These are phyloP conservation scores for Carcharodon carcharias DNA, from an alignment of 2,797 vertebrate species.

Conservation along the genomic window DNA sequence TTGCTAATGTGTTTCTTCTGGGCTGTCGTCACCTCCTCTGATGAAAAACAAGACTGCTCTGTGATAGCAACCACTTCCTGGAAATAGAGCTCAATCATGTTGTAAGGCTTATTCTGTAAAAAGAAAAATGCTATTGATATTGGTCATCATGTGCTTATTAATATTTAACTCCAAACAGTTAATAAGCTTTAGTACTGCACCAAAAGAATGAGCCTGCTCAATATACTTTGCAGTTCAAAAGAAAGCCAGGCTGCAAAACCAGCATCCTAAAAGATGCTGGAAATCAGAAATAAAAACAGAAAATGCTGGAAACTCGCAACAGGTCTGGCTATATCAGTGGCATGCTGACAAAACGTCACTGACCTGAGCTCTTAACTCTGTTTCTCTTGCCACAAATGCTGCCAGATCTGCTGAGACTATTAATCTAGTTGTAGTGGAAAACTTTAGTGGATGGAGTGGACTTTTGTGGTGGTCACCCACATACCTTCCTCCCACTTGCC, in stretches of 20 bases:
- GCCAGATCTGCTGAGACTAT: too few species aligned
- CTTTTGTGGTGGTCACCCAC: not conserved
- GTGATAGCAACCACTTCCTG: slow-evolving; percentile 67
- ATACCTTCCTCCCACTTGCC: not conserved
- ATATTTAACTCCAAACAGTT: not conserved
- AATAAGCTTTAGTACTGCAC: not conserved
- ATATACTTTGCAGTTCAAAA: not conserved
- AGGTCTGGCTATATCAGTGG: not conserved
- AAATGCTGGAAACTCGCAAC: not conserved
- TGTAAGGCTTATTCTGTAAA: slow-evolving; percentile 62
- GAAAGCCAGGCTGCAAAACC: not conserved
- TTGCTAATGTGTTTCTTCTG: slow-evolving; percentile 49
- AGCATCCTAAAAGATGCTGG: not conserved
- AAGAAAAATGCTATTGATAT: slow-evolving; percentile 24
- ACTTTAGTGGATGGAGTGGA: not conserved
- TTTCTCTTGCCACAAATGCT: not conserved
- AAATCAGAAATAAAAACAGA: not conserved
- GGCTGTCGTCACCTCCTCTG: slow-evolving; percentile 49
- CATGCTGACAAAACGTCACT: not conserved
- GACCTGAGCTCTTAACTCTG: not conserved
- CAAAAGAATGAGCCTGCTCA: not conserved
- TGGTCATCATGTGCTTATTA: not conserved
- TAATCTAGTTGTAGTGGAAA: not conserved
- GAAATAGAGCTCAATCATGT: slow-evolving; percentile 67
- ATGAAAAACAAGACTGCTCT: slow-evolving; percentile 52